Evolutionary conservation across 2,888 invertebrate species (phyloP).

Genomic region (Hirudinaria manillensis): DNA sequence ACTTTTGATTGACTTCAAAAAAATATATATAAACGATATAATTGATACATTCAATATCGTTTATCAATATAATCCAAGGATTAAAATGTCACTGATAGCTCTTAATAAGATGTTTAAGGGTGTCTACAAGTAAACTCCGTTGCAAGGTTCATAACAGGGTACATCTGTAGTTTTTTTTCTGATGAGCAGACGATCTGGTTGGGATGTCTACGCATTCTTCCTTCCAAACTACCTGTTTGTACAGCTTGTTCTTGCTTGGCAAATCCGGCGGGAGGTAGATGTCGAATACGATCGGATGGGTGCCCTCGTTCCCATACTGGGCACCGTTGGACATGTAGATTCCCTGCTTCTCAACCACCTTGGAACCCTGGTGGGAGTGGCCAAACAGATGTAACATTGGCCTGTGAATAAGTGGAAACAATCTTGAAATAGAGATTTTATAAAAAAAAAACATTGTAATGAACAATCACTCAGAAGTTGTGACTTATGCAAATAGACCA

Average conservation of each 20-base stretch:
- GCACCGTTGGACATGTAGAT: conserved; percentile 34
- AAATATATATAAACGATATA: too few species aligned
- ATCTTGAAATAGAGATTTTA: neutral
- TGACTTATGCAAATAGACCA: neutral
- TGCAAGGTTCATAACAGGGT: neutral
- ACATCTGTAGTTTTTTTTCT: conserved; percentile 5
- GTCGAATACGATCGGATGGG: conserved; percentile 33
- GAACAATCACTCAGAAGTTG: conserved; percentile 8
- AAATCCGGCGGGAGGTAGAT: conserved; percentile 29
- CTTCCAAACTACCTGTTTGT: conserved; percentile 31
- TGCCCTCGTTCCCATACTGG: conserved; percentile 24
- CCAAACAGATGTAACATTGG: conserved; percentile 46
- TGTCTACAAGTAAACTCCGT: too few species aligned
- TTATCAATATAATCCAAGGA: too few species aligned
- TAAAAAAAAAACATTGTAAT: neutral
- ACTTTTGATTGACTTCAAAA: too few species aligned
- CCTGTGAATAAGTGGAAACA: conserved; percentile 38
- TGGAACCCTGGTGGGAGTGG: conserved; percentile 43
- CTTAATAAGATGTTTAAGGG: too few species aligned
- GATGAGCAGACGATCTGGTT: neutral
- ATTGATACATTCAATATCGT: too few species aligned
- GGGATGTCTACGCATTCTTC: conserved; percentile 16
- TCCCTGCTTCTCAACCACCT: conserved; percentile 31
- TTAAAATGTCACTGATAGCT: too few species aligned
- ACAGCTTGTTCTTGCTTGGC: conserved; percentile 29